Evolutionary conservation across 2,797 vertebrate species (phyloP).

Genomic region (Phrynocephalus vlangalii): DNA sequence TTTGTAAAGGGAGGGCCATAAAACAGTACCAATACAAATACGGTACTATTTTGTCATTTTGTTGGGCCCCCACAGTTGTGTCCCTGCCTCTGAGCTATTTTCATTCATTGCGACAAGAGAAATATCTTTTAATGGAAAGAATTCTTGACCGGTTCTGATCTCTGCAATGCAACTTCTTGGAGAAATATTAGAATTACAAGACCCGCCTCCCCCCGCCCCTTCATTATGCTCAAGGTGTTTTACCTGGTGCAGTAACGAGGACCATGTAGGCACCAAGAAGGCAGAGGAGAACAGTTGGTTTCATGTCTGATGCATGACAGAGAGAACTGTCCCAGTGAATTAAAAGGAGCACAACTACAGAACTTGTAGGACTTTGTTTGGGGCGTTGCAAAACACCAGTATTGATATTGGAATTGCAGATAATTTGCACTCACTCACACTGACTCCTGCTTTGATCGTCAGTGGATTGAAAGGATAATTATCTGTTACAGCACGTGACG

Average conservation of each 20-base stretch:
- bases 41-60: too few relatives aligned
- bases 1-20: too few relatives aligned
- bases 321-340: neutral
- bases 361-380: neutral
- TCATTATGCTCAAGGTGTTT: neutral
- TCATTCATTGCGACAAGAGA: neutral
- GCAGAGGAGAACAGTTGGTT: neutral
- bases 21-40: too few relatives aligned
- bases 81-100: neutral
- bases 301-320: neutral
- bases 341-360: neutral
- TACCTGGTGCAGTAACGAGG: slow-evolving; percentile 1
- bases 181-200: neutral
- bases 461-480: neutral
- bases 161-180: neutral
- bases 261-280: neutral
- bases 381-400: neutral
- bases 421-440: neutral
- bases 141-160: neutral
- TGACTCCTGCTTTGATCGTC: neutral
- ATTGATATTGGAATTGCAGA: neutral
- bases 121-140: neutral
- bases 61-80: too few relatives aligned
- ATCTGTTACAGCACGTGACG: neutral
- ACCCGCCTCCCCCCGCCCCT: neutral